These are phyloP conservation scores for Sphaeramia orbicularis DNA, from an alignment of 2,797 vertebrate species.

Conservation along the genomic window DNA sequence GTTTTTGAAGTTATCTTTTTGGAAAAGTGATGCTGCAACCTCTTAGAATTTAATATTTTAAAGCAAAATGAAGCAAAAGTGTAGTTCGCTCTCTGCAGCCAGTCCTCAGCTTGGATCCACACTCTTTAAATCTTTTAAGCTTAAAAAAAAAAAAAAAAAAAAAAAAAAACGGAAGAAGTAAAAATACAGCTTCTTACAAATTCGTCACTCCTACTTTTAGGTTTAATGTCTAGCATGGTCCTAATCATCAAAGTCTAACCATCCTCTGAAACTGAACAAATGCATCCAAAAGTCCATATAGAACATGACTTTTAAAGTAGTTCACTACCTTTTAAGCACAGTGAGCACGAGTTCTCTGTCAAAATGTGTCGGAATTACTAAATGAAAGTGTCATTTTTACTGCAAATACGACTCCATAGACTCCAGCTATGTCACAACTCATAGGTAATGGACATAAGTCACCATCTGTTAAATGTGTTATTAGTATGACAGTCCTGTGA, in stretches of 20 bases:
- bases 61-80: conserved; percentile 15
- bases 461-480: not conserved
- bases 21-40: conserved; percentile 28
- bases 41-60: conserved; percentile 17
- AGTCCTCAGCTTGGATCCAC: conserved; percentile 26
- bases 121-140: conserved; percentile 8
- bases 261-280: conserved; percentile 13
- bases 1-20: conserved; percentile 48
- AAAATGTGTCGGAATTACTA: not conserved
- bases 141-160: not conserved
- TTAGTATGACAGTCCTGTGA: too few relatives aligned
- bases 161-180: too few relatives aligned
- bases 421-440: not conserved
- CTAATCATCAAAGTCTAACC: conserved; percentile 7
- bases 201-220: not conserved
- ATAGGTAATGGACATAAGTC: not conserved
- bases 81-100: conserved; percentile 2
- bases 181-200: not conserved
- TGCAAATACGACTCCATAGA: not conserved
- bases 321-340: not conserved
- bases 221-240: not conserved
- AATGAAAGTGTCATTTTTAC: not conserved
- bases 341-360: too few relatives aligned
- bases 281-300: not conserved
- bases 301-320: not conserved